Base-by-base conservation (phyloP, 2,113 vertebrate species). In the Brienomyrus brachyistius region DNA sequence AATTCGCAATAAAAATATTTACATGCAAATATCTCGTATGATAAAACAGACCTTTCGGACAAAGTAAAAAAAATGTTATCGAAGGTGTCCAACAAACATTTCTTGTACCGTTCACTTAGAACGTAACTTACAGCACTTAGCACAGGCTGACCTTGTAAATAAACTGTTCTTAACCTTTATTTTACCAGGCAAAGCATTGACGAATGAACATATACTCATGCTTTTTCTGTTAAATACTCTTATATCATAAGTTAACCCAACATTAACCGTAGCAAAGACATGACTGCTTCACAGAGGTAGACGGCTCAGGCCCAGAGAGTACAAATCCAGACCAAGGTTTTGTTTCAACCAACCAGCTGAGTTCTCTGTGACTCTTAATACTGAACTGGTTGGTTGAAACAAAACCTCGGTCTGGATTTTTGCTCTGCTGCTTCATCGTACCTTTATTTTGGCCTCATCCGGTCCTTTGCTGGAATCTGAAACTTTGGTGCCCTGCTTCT, bases 401-500 rank as follows among this genome's bases (percentile, higher is more conserved):
- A 70, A 70, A 70, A 70, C n/a, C n/a, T 5, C 1, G 62, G 62
- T 70, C 62, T 31, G 62, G 62, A 70, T 13, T 13, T 13, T 5
- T 5, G 31, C 62, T 31, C n/a, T 31, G 62, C 62, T 47, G 31
- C 47, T 86, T 0, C 10, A 31, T 92, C 93, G 35, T 95, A 97
- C 97, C 96, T 99, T 99, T 91, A 99, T 99, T 95, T 99, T 99
- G 84, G 96, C 94, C 94, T 99, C 98, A 92, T 99, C 98, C 91
- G 98, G 98, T 95, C 98, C 98, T 97, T 99, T 99, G 91, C 95
- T 98, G 93, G 98, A 95, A 88, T 99, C 98, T 88, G 98, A 95
- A 90, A 98, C 98, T 96, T 99, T 99, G 92, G 97, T 97, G 94
- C 98, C 98, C 93, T 99, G 98, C 95, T 99, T 99, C 96, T 99